Conservation (phyloP, 2,888 invertebrate genomes). For the Lithophane leautieri region DNA sequence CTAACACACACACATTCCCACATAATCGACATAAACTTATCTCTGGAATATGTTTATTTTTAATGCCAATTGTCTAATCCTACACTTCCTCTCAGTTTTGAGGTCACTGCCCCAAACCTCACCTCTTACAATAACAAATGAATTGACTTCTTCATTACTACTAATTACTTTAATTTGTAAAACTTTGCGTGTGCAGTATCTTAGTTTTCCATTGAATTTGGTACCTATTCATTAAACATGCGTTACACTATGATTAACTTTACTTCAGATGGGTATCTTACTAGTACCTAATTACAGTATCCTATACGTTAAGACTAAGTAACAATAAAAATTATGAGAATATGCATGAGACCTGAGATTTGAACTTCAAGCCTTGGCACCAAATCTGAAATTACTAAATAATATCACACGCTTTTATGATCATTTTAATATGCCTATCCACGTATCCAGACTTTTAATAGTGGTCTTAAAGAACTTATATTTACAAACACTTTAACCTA, state of each 20-base stretch:
- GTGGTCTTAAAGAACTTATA: not conserved
- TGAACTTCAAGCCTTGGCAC: slow-evolving; percentile 65
- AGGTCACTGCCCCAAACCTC: not conserved
- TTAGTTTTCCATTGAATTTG: slow-evolving; percentile 33
- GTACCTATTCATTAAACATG: slow-evolving; percentile 45
- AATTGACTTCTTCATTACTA: slow-evolving; percentile 27
- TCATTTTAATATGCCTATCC: slow-evolving; percentile 15
- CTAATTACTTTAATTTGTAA: slow-evolving; percentile 36
- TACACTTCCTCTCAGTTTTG: slow-evolving; percentile 8
- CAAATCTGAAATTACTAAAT: slow-evolving; percentile 16
- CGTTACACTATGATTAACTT: slow-evolving; percentile 51
- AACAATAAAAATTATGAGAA: slow-evolving; percentile 60
- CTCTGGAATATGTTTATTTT: not conserved
- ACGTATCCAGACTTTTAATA: slow-evolving; percentile 7
- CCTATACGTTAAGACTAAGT: slow-evolving; percentile 22
- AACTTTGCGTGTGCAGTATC: slow-evolving; percentile 55
- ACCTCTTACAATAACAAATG: slow-evolving; percentile 21
- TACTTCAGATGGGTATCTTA: slow-evolving; percentile 49
- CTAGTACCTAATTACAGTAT: slow-evolving; percentile 38
- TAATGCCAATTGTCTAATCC: not conserved
- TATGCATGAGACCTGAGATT: slow-evolving; percentile 47
- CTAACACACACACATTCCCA: too few species aligned
- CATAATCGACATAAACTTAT: not conserved
- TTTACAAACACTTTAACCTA: not conserved
- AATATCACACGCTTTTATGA: slow-evolving; percentile 8